Conservation (phyloP, 2,113 vertebrate species). For the Oryzias javanicus region DNA sequence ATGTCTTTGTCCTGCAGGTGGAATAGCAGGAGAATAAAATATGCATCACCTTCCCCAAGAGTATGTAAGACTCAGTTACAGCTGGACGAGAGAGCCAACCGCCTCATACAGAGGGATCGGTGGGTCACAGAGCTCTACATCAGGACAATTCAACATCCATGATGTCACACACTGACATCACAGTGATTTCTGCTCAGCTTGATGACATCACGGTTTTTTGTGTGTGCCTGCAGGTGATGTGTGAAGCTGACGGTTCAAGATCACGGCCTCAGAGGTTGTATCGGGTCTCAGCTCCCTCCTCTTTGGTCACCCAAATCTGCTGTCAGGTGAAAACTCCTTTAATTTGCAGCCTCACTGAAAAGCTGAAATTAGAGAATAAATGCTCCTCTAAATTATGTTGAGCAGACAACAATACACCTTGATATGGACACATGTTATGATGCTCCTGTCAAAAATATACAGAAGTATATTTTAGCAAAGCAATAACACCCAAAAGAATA, state of each 20-base stretch:
- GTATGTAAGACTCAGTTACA: slow-evolving; percentile 83
- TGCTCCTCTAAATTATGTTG: too few relatives aligned
- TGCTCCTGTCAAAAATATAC: too few relatives aligned
- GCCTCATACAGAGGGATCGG: slow-evolving; percentile 75
- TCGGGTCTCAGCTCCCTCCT: slow-evolving; percentile 79
- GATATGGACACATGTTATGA: too few relatives aligned
- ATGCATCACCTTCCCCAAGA: slow-evolving; percentile 81
- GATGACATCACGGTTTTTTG: slow-evolving; percentile 13
- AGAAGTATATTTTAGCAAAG: too few relatives aligned
- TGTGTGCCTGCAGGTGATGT: slow-evolving; percentile 70
- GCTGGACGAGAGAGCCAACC: slow-evolving; percentile 75
- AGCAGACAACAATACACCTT: too few relatives aligned
- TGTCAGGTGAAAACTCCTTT: slow-evolving; percentile 66
- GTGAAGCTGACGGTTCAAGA: slow-evolving; percentile 79
- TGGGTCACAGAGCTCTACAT: slow-evolving; percentile 40
- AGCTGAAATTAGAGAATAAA: too few relatives aligned
- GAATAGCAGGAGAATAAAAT: slow-evolving; percentile 78
- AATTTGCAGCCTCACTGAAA: too few relatives aligned
- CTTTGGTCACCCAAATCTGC: slow-evolving; percentile 81
- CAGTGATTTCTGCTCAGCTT: neutral
- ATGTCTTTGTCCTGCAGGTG: slow-evolving; percentile 43
- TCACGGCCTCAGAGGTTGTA: slow-evolving; percentile 77
- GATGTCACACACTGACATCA: too few relatives aligned
- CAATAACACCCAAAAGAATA: too few relatives aligned
- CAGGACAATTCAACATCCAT: too few relatives aligned